Evolutionary conservation across 2,797 vertebrate genomes (phyloP), one percentile per base, ranked within the genome.

Genomic region (Crocodylus rhombifer): DNA sequence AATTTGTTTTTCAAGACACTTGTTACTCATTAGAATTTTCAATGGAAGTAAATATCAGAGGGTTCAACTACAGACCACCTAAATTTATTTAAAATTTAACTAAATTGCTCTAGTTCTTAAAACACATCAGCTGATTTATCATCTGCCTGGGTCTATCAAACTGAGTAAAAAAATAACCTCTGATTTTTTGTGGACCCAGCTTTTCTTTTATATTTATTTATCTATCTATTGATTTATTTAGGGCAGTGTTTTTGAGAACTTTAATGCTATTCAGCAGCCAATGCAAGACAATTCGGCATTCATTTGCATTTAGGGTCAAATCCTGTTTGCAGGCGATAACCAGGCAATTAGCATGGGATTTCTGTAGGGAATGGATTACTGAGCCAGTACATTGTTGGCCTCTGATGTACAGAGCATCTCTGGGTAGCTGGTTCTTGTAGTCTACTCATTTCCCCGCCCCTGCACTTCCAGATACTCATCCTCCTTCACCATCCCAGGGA

Each of bases 1-100:
- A 85, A n/a, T 81, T 82, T 73, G 80, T 21, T 81, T 63, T 91
- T 85, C 56, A 79, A 77, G 77, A 58, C 58, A 90, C 75, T 84
- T 89, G 25, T 21, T 1, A 1, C 82, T 84, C 63, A 83, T 55
- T 51, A 84, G 61, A 93, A 63, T 80, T 58, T 85, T 96, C 30
- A 83, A 82, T 62, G 84, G 88, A 92, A 88, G 28, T 28, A 87
- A 92, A 69, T 16, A 57, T 3, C 42, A 88, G 78, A 82, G 60
- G 58, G 14, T 57, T 91, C 67, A 92, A 89, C 83, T 71, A 87
- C 23, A 28, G 62, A 58, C 75, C 62, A 77, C n/a, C 42, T 21
- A 15, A 77, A 69, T 55, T 62, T 71, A 33, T 82, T 86, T 84
- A 69, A 80, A 87, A n/a, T 77, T 84, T 55, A 80, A 84, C 69